phyloP scores from a whole-genome alignment of 2,113 vertebrate genomes.

The Gasterosteus aculeatus region DNA sequence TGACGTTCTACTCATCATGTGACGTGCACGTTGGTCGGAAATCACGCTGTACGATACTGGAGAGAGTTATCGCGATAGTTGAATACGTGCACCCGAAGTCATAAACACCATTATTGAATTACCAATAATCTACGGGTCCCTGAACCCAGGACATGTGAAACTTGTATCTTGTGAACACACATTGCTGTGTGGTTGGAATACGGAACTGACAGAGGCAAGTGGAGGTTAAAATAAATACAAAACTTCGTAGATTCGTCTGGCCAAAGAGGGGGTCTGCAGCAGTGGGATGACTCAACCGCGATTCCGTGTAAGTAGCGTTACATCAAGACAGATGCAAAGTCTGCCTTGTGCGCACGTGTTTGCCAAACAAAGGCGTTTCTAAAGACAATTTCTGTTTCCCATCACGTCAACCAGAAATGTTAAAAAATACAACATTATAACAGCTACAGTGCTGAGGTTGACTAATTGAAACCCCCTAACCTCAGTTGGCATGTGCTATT shows the following conservation, averaged over 20 bases:
- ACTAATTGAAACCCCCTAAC: background rate
- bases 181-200: background rate
- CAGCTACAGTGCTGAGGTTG: background rate
- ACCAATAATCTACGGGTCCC: background rate
- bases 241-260: background rate
- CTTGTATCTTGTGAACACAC: background rate
- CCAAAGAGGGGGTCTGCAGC: background rate
- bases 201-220: background rate
- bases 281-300: background rate
- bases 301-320: background rate
- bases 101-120: background rate
- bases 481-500: background rate
- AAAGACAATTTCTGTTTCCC: background rate
- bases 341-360: background rate
- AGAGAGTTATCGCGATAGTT: conserved; percentile 48
- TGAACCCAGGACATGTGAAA: background rate
- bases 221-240: background rate
- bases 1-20: conserved; percentile 34
- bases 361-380: background rate
- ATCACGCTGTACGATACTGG: background rate
- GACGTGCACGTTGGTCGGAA: background rate
- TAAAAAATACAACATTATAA: background rate
- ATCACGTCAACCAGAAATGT: background rate
- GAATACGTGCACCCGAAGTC: background rate
- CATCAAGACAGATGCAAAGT: background rate